Evolutionary conservation across 2,797 vertebrate genomes (phyloP), one percentile per base, ranked within the genome.

Genomic region (Mus spretus): DNA sequence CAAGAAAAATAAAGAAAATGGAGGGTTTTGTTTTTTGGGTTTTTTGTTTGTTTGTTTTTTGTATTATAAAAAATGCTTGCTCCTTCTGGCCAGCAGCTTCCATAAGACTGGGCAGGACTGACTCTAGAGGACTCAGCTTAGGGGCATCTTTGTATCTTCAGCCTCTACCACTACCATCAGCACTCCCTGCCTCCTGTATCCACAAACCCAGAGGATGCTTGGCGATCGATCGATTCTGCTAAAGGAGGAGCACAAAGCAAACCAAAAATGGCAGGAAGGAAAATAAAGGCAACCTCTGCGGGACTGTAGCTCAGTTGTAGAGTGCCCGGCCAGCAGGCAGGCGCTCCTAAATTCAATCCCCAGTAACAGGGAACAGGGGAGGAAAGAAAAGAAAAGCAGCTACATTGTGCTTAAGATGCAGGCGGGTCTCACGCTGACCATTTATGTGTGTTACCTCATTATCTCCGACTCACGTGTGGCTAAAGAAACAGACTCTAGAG

Each of bases 231-330:
- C 44, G 0, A 59, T 72, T 87, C 88, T 80, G n/a, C 85, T 57
- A 17, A 78, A 92, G 88, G 81, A 57, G 15, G 26, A 4, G 14
- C 47, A 37, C 19, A 89, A 94, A 91, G 17, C 74, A 91, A 91
- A 57, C 55, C 53, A 75, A 83, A 80, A 91, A 31, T 70, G 83
- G 63, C 83, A 70, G 63, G 63, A 67, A 15, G 19, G n/a, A 84
- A 93, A 90, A 72, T 10, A 47, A 83, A 93, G 80, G 61, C 14
- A 44, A 37, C 26, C 22, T 10, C 67, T 57, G 50, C 2, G 14
- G 85, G 50, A 24, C n/a, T 57, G 1, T 88, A 13, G 24, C n/a
- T 74, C 85, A 74, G 67, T 31, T 53, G 67, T 31, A 88, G 67
- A 40, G 67, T 34, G 57, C 47, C 37, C 6, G 47, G 28, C 26